Evolutionary conservation across 2,888 invertebrate genomes (phyloP).

Genomic region (Polylopha cassiicola): DNA sequence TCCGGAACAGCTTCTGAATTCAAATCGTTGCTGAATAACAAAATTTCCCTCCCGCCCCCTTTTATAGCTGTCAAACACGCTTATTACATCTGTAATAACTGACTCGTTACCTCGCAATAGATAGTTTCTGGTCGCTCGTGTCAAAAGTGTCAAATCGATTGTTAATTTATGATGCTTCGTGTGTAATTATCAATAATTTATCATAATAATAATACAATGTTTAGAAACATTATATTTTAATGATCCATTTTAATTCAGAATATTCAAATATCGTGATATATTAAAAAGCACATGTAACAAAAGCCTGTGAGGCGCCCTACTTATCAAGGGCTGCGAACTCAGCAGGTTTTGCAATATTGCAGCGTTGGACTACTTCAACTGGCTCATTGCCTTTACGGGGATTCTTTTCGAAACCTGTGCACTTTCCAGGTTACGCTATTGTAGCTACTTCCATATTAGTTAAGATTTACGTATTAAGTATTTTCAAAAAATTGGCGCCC

Average conservation of each 20-base stretch:
- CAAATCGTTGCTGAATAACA: constrained; percentile 11
- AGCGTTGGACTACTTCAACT: constrained; percentile 8
- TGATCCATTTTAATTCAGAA: not conserved
- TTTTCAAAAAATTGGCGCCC: too few relatives aligned
- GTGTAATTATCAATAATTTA: too few relatives aligned
- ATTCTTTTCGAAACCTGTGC: constrained; percentile 11
- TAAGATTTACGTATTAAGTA: too few relatives aligned
- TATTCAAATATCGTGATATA: constrained; percentile 4
- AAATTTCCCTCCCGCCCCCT: constrained; percentile 4
- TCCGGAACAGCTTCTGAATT: constrained; percentile 8
- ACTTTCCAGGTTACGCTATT: constrained; percentile 5
- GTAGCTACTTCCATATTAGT: constrained; percentile 5
- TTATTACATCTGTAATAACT: constrained; percentile 10
- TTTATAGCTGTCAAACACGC: not conserved
- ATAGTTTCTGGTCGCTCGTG: constrained; percentile 4
- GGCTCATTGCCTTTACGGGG: constrained; percentile 17
- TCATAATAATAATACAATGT: too few relatives aligned
- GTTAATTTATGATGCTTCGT: not conserved
- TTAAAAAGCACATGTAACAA: constrained; percentile 17
- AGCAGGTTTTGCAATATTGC: constrained; percentile 11
- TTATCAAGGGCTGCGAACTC: constrained; percentile 21
- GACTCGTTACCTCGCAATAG: not conserved
- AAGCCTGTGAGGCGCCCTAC: constrained; percentile 18
- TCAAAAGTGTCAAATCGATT: not conserved
- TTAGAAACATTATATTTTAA: too few relatives aligned